Base-by-base conservation (phyloP, 1,140 invertebrate genomes). In the Polypedilum vanderplanki region DNA sequence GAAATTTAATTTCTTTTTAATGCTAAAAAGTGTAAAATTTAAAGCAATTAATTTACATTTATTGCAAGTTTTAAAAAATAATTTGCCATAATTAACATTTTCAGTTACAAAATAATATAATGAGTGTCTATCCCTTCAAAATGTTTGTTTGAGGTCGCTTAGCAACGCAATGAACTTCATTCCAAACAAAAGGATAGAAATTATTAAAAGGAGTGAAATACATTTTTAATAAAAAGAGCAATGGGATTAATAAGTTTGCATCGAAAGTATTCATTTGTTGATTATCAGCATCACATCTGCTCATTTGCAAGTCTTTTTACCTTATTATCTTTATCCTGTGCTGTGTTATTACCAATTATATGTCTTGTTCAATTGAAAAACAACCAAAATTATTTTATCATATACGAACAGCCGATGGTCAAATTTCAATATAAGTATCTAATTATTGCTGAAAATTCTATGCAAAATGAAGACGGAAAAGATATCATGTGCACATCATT, bases 241-340 rank as follows among this genome's bases (percentile, higher is more conserved):
- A 70, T 70, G 65, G 20, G 65, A 20, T 20, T 70, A 20, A 22
- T 70, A 18, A 70, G 65, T 22, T 70, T 70, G 20, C 65, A 70
- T 22, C 65, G 65, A 70, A 70, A 70, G 20, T 70, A 70, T 20
- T 70, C 65, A 70, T 70, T 70, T 70, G 17, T 70, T 18, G 65
- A 70, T 1, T 70, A 70, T 70, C 65, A 70, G 65, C 17, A 70
- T 70, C 65, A 70, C 10, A n/a, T 70, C 9, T 70, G 65, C 20
- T 70, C 65, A 70, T 70, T 70, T 70, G 65, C 65, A 70, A 70
- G 18, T 18, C 17, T 70, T 9, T 18, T 70, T 18, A 70, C 15
- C 3, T 22, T 70, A 9, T 10, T 70, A 5, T 17, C 20, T 3
- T 20, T 70, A 7, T 18, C 20, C 17, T 5, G 17, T 20, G 17